Conservation (phyloP, 2,888 invertebrate species). For the Limnephilus lunatus region DNA sequence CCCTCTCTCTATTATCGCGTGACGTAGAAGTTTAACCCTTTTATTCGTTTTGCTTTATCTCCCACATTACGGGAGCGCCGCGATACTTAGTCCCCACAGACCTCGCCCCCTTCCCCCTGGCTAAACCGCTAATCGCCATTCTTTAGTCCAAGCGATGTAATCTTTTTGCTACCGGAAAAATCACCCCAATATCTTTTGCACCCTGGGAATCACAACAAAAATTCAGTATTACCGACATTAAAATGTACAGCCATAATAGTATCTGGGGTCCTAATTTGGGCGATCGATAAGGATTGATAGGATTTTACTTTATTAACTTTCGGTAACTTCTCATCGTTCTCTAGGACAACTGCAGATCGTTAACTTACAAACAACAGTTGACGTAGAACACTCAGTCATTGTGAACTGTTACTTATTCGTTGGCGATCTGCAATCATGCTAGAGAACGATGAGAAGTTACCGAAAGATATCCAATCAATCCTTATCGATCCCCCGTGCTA, state of each 20-base stretch:
- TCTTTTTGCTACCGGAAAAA: background rate
- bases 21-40: conserved; percentile 5
- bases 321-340: too few relatives aligned
- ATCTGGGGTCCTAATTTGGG: too few relatives aligned
- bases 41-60: background rate
- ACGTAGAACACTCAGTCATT: too few relatives aligned
- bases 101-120: background rate
- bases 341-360: too few relatives aligned
- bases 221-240: background rate
- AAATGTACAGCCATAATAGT: background rate
- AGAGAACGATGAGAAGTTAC: too few relatives aligned
- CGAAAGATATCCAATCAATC: too few relatives aligned
- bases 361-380: too few relatives aligned
- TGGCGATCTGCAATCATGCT: too few relatives aligned
- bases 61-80: conserved; percentile 18
- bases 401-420: too few relatives aligned
- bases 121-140: background rate
- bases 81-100: conserved; percentile 6
- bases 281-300: too few relatives aligned
- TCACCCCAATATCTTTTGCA: background rate
- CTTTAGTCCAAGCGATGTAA: conserved; percentile 25
- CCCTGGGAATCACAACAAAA: background rate
- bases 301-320: too few relatives aligned
- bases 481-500: too few relatives aligned
- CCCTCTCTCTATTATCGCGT: background rate